Evolutionary conservation across 2,797 vertebrate species (phyloP).

Genomic region (Aulostomus chinensis): DNA sequence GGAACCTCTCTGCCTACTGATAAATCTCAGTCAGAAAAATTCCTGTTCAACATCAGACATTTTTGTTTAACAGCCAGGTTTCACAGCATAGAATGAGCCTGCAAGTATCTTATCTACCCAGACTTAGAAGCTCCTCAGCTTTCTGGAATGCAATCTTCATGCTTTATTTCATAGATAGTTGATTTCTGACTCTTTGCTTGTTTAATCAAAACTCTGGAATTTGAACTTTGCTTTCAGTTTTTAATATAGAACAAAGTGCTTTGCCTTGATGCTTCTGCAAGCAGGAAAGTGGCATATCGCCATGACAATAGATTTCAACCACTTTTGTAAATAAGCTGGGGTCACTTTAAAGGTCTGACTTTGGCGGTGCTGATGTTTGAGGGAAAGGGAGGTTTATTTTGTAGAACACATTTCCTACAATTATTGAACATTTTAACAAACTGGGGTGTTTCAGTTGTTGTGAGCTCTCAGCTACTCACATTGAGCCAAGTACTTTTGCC

Average conservation of each 20-base stretch:
- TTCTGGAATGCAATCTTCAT: not conserved
- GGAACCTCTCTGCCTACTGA: too few species aligned
- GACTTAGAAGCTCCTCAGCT: not conserved
- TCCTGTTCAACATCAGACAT: constrained; percentile 22
- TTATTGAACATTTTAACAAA: not conserved
- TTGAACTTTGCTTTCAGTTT: constrained; percentile 1
- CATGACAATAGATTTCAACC: too few species aligned
- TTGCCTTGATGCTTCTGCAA: not conserved
- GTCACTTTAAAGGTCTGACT: not conserved
- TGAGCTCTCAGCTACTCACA: not conserved
- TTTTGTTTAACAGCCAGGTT: not conserved
- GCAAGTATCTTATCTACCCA: not conserved
- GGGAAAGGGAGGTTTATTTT: not conserved
- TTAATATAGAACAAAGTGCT: not conserved
- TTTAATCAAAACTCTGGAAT: constrained; percentile 9
- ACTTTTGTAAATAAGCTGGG: not conserved
- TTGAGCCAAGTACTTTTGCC: too few species aligned
- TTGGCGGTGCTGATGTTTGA: not conserved
- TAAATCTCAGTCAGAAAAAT: too few species aligned
- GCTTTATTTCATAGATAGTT: not conserved
- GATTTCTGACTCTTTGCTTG: too few species aligned
- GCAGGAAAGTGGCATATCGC: not conserved
- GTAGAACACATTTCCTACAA: not conserved
- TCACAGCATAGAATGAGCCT: not conserved
- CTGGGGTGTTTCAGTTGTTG: not conserved